Base-by-base conservation (phyloP, 1,140 invertebrate genomes). In the Panonychus citri region DNA sequence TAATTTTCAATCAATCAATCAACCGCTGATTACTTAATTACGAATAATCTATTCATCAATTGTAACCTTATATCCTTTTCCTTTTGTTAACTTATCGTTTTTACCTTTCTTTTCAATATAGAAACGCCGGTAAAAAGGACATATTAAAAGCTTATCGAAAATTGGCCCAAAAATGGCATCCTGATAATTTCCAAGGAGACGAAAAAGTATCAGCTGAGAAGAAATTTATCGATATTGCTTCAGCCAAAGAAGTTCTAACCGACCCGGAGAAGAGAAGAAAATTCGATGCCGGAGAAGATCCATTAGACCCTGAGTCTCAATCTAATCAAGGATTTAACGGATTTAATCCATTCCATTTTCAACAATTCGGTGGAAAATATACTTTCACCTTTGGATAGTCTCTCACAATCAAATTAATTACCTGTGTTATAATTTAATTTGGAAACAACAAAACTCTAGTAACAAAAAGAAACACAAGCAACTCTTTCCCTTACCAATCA, bases 151-250 rank as follows among this genome's bases (percentile, higher is more conserved):
- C 93, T 7, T 97, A 97, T 70, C 78, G 93, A 60, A 96, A 95
- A 76, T 77, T 88, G 54, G 94, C 94, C 17, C 85, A 91, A 69
- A 85, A 95, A 69, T 99, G 93, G 91, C 94, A 99, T 76, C 94
- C 94, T 0, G 94, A 99, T 70, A 91, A 91, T 71, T 97, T 82
- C 68, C 79, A 82, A 61, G 81, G 79, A 7, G 82, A 89, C 53
- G 68, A 71, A 49, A 98, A 98, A 71, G 89, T 93, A 67, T 74
- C 80, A 30, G 94, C 95, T 0, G 85, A 99, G 68, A 94, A 94
- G 68, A 95, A 85, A 70, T 99, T 99, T 66, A 96, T 98, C 59
- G 93, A 98, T 68, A 90, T 99, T 64, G 94, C 94, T 15, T 86
- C 91, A 43, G 95, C 95, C 21, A 99, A 99, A 73, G 95, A 98